Conservation (phyloP, 2,113 vertebrate genomes). For the Semnopithecus entellus region DNA sequence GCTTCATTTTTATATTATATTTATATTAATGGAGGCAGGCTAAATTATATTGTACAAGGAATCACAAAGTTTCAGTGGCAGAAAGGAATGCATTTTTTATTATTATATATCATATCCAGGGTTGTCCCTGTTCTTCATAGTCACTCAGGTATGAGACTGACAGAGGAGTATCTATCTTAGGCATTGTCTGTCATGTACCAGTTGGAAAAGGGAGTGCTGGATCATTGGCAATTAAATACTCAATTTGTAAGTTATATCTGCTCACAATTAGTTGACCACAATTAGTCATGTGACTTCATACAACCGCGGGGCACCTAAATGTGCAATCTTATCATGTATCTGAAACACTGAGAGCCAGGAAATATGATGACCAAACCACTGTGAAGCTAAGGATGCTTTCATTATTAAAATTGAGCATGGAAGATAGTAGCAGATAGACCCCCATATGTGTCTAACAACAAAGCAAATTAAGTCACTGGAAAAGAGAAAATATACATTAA, state of each 20-base stretch:
- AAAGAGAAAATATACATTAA: neutral
- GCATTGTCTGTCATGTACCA: neutral
- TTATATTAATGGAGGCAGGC: neutral
- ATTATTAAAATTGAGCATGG: neutral
- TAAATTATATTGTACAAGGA: neutral
- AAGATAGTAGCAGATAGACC: neutral
- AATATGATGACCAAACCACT: neutral
- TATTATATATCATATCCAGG: neutral
- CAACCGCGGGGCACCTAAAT: neutral
- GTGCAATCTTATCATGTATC: neutral
- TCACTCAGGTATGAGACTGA: neutral
- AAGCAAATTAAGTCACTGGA: neutral
- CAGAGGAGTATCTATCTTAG: neutral
- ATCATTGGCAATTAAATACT: neutral
- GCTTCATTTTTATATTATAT: neutral
- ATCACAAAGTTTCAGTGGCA: neutral
- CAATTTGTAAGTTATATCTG: neutral
- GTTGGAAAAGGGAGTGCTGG: neutral
- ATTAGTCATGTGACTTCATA: neutral
- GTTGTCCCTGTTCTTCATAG: neutral
- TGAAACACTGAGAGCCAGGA: neutral
- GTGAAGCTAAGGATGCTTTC: neutral
- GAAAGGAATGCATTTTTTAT: neutral
- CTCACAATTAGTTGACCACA: neutral
- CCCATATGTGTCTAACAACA: neutral